Evolutionary conservation across 2,888 invertebrate genomes (phyloP).

Genomic region (Ormyrus pomaceus): DNA sequence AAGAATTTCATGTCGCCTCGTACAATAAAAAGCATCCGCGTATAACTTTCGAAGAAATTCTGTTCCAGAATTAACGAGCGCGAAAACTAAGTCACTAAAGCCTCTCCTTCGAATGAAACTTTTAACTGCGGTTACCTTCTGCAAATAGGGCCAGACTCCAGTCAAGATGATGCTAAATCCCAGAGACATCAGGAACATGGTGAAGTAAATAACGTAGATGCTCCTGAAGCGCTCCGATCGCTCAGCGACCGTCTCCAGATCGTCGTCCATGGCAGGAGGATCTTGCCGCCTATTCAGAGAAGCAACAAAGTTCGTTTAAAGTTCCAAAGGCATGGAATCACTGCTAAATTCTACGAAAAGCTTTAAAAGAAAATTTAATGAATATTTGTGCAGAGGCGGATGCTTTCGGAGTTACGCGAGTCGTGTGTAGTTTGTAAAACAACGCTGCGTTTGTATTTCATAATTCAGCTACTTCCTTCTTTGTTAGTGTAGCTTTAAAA

Average conservation of each 20-base stretch:
- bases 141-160: constrained; percentile 92
- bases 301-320: not conserved
- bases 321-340: too few relatives aligned
- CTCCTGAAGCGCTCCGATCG: constrained; percentile 86
- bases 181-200: constrained; percentile 92
- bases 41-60: constrained; percentile 27
- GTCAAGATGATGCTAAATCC: constrained; percentile 92
- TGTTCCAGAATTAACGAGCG: constrained; percentile 23
- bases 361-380: too few relatives aligned
- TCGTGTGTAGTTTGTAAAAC: too few relatives aligned
- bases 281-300: constrained; percentile 19
- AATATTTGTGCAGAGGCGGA: too few relatives aligned
- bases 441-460: too few relatives aligned
- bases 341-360: too few relatives aligned
- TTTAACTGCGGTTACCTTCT: constrained; percentile 80
- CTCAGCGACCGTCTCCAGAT: constrained; percentile 83
- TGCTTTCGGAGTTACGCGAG: too few relatives aligned
- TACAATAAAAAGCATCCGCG: constrained; percentile 30
- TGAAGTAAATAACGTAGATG: constrained; percentile 89
- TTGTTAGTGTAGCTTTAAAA: too few relatives aligned
- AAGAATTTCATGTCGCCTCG: constrained; percentile 28
- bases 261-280: constrained; percentile 67
- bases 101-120: constrained; percentile 12
- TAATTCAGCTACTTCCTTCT: too few relatives aligned
- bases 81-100: constrained; percentile 31